These are phyloP conservation scores for Prunella strophiata DNA, from an alignment of 2,797 vertebrate genomes.

Conservation along the genomic window DNA sequence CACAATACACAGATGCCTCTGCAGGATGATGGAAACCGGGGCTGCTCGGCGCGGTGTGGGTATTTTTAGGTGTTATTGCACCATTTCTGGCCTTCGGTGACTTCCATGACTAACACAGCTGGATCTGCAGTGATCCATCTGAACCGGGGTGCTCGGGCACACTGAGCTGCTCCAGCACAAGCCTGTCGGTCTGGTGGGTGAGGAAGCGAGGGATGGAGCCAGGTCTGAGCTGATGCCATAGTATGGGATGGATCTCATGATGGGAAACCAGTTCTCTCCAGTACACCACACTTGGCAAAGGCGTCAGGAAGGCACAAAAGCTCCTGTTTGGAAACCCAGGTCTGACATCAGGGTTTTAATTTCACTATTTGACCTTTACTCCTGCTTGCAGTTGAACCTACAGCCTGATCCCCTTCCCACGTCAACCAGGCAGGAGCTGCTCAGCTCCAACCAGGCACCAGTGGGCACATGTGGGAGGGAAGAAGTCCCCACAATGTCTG, in stretches of 20 bases:
- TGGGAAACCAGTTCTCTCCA: background rate
- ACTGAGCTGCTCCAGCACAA: accelerated
- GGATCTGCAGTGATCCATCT: conserved; percentile 48
- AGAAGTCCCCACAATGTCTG: accelerated
- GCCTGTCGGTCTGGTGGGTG: accelerated
- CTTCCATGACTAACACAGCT: conserved; percentile 33
- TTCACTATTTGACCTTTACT: background rate
- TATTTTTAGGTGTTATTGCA: conserved; percentile 60
- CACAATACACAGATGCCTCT: background rate
- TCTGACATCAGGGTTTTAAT: background rate
- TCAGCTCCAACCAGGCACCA: background rate
- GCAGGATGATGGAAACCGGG: background rate
- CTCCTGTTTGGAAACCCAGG: background rate
- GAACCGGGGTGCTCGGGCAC: background rate
- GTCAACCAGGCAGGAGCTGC: background rate
- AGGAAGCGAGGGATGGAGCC: background rate
- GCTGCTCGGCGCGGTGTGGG: accelerated
- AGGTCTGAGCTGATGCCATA: background rate
- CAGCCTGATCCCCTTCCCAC: background rate
- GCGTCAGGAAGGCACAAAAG: background rate
- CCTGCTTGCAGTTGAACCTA: background rate
- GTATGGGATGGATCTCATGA: accelerated
- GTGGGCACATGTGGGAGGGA: accelerated
- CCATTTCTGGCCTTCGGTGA: conserved; percentile 58
- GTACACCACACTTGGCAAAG: background rate